A percentile compares a stretch with the other conserved stretches of the same genome.
Evolutionary conservation across 2,888 invertebrate genomes (phyloP).

Genomic region (Neoitamus cyanurus): DNA sequence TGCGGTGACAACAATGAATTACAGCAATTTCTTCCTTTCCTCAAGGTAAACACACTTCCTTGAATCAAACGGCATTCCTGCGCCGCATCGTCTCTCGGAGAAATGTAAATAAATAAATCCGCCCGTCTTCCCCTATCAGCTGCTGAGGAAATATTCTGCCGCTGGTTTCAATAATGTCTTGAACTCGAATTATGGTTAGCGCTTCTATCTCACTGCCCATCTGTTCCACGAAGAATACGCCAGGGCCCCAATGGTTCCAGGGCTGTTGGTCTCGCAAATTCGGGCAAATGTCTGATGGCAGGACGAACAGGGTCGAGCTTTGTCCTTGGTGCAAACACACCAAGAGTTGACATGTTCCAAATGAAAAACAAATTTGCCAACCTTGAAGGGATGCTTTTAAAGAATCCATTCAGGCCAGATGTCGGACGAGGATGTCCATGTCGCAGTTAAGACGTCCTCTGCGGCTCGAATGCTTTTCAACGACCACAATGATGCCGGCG

Average conservation of each 20-base stretch:
- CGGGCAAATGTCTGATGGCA: not conserved
- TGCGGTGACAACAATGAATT: not conserved
- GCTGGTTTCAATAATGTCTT: not conserved
- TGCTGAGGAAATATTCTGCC: not conserved
- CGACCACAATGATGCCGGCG: not conserved
- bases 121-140: not conserved
- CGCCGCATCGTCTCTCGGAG: not conserved
- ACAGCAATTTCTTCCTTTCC: not conserved
- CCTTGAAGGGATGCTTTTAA: not conserved
- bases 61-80: not conserved
- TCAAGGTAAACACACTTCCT: not conserved
- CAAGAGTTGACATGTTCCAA: not conserved
- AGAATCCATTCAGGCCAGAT: not conserved
- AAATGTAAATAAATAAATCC: not conserved
- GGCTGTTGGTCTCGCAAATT: not conserved
- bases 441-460: not conserved
- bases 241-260: not conserved
- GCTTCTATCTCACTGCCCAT: not conserved
- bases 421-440: not conserved
- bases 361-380: slow-evolving; percentile 35
- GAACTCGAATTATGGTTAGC: not conserved
- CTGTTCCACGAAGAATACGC: not conserved
- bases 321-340: not conserved
- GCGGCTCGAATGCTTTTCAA: not conserved
- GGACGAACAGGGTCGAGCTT: not conserved